Base-by-base conservation (phyloP, 2,888 invertebrate species). In the Willowsia nigromaculata region DNA sequence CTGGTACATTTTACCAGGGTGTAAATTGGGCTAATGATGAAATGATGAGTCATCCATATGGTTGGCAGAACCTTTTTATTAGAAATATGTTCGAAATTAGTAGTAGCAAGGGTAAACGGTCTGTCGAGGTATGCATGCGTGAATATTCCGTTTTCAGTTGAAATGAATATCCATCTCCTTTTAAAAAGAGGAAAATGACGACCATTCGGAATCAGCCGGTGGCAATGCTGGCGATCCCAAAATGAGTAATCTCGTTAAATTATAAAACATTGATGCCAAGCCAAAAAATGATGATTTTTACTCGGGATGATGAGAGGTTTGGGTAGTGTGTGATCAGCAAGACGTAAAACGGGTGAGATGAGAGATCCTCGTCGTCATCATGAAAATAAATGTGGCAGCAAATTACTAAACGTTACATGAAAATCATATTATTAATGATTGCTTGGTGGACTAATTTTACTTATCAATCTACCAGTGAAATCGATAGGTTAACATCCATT, bases 41-140 rank as follows among this genome's bases (percentile, higher is more conserved):
- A 88, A 82, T 76, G 83, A 88, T 88, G 88, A 88, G 59, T 88
- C 88, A 88, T 83, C 76, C 82, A 82, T 76, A 76, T 82, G 88
- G 82, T 83, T 76, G 83, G 59, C 50, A 83, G 83, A 81, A 59
- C 59, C 80, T 68, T 25, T 80, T 86, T 37, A 68, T 47, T 22
- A 56, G n/a, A 85, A 74, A 43, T 76, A 50, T 82, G 43, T 53
- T 84, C 22, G 84, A 84, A 71, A 84, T 82, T 82, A 82, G 50
- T 40, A 4, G 33, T 22, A 56, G 50, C 5, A 56, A 18, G 71
- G 9, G 50, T 53, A 78, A 53, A 78, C 50, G 53, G 37, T 53
- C 53, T 53, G 22, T 13, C 15, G 78, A 81, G 56, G 59, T 59
- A 81, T 81, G 40, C 80, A 81, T 81, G 53, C 53, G 53, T 78